Evolutionary conservation across 1,140 invertebrate genomes (phyloP).

Genomic region (Scaptomyza montana): DNA sequence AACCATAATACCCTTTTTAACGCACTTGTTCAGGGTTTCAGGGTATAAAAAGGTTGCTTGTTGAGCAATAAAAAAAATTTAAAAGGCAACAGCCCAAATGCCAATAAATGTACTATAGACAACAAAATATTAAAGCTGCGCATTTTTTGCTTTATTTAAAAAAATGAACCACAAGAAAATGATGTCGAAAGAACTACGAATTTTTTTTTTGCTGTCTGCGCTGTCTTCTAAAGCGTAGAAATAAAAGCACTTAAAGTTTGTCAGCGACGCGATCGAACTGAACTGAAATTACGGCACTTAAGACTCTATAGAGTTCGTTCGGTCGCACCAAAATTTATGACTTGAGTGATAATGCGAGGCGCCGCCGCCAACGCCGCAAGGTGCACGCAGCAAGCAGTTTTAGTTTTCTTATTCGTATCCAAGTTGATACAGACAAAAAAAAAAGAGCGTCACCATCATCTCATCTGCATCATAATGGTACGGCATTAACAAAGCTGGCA

Average conservation of each 20-base stretch:
- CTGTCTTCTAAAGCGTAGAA: constrained; percentile 66
- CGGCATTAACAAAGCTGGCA: constrained; percentile 22
- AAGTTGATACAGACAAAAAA: not conserved
- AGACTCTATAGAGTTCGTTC: constrained; percentile 14
- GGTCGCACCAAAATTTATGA: constrained; percentile 67
- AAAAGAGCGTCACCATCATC: constrained; percentile 10
- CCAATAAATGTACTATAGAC: constrained; percentile 56
- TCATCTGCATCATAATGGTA: constrained; percentile 66
- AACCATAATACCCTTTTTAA: too few relatives aligned
- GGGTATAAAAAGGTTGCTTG: constrained; percentile 47
- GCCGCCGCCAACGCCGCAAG: constrained; percentile 69
- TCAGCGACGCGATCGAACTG: constrained; percentile 69
- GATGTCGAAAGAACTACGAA: not conserved
- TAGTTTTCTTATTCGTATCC: constrained; percentile 11
- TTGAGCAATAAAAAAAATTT: constrained; percentile 56
- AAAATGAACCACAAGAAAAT: constrained; percentile 11
- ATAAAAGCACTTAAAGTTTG: constrained; percentile 81
- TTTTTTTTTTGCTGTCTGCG: constrained; percentile 40
- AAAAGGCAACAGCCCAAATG: constrained; percentile 52
- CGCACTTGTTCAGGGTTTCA: too few relatives aligned
- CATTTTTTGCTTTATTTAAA: constrained; percentile 70
- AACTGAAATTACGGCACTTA: constrained; percentile 69
- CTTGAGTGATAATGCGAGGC: constrained; percentile 77
- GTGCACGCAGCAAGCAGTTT: constrained; percentile 49
- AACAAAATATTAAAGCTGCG: constrained; percentile 68